Evolutionary conservation across 2,113 vertebrate genomes (phyloP).

Genomic region (Eurypyga helias): DNA sequence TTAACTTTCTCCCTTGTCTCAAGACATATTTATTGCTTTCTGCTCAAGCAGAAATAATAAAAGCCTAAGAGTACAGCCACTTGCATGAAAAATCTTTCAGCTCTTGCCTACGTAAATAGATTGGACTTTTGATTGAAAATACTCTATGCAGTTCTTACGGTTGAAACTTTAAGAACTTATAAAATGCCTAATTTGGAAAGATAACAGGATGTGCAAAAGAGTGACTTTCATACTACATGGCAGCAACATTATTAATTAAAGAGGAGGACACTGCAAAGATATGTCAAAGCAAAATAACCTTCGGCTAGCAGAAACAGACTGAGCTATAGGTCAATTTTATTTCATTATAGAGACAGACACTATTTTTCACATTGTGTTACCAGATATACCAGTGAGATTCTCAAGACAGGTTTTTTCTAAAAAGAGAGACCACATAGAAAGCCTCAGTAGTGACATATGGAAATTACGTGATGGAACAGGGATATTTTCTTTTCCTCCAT

Average conservation of each 20-base stretch:
- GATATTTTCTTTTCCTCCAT: background rate
- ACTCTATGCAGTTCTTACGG: slow-evolving; percentile 18
- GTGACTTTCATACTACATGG: background rate
- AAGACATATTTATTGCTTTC: slow-evolving; percentile 75
- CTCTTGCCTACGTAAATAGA: slow-evolving; percentile 51
- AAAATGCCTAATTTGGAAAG: slow-evolving; percentile 33
- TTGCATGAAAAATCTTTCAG: slow-evolving; percentile 46
- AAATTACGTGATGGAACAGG: background rate
- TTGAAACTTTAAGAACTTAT: slow-evolving; percentile 29
- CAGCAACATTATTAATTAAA: slow-evolving; percentile 54
- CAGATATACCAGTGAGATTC: background rate
- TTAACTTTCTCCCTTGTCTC: slow-evolving; percentile 77
- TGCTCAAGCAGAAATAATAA: slow-evolving; percentile 75
- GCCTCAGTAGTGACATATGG: background rate
- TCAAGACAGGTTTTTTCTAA: background rate
- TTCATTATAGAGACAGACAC: background rate
- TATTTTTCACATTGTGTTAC: background rate
- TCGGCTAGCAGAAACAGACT: slow-evolving; percentile 6
- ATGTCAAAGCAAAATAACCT: slow-evolving; percentile 46
- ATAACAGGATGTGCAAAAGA: background rate
- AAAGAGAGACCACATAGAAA: background rate
- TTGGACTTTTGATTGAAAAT: slow-evolving; percentile 51
- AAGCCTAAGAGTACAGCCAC: slow-evolving; percentile 47
- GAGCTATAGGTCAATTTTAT: slow-evolving; percentile 36
- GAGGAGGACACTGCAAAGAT: background rate